Evolutionary conservation across 1,140 invertebrate genomes (phyloP).

Genomic region (Pseudomyrmex concolor): DNA sequence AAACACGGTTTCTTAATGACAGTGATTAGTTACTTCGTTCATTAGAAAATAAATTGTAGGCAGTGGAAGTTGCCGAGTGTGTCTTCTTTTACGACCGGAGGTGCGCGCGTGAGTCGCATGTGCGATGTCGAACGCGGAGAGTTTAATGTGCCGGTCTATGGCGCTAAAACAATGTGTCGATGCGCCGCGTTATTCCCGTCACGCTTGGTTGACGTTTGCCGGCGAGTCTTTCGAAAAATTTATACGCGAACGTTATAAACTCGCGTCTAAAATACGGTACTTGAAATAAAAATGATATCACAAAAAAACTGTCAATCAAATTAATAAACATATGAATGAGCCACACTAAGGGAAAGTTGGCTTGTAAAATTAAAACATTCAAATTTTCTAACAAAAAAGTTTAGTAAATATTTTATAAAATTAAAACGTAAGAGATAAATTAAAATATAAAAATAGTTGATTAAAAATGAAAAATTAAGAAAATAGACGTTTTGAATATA

Average conservation of each 20-base stretch:
- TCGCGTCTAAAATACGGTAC: neutral
- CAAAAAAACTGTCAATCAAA: neutral
- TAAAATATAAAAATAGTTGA: too few relatives aligned
- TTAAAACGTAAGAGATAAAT: too few relatives aligned
- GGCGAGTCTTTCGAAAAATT: constrained; percentile 32
- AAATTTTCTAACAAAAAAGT: too few relatives aligned
- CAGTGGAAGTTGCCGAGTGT: neutral
- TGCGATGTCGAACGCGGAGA: neutral
- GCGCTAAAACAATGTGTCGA: constrained; percentile 45
- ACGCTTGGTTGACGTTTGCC: constrained; percentile 42
- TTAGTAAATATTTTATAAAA: too few relatives aligned
- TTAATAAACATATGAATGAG: neutral
- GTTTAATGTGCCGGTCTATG: constrained; percentile 21
- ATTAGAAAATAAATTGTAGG: neutral
- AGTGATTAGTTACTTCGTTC: constrained; percentile 1
- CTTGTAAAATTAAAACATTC: too few relatives aligned
- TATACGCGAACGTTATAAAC: neutral
- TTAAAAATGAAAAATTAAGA: too few relatives aligned
- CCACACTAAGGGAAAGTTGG: neutral
- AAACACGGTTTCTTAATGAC: constrained; percentile 1
- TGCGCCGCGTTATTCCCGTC: constrained; percentile 44
- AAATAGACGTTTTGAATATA: too few relatives aligned
- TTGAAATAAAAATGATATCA: neutral
- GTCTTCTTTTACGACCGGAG: constrained; percentile 33
- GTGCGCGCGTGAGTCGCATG: constrained; percentile 46